Evolutionary conservation across 2,797 vertebrate genomes (phyloP).

Genomic region (Borostomias antarcticus): DNA sequence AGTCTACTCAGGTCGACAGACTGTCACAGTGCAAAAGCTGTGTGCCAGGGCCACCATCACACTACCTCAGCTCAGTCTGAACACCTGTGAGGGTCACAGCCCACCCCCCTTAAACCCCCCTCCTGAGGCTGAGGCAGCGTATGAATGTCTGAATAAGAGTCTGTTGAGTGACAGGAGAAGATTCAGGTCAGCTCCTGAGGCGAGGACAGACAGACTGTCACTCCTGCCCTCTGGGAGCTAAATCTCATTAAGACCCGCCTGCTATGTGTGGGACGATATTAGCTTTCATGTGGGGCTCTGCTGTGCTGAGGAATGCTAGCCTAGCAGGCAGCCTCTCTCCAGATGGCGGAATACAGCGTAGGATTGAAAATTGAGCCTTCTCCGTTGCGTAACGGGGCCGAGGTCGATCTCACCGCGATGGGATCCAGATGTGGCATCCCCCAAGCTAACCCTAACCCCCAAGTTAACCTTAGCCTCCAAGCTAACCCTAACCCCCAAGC

Average conservation of each 20-base stretch:
- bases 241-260: slow-evolving; percentile 34
- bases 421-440: slow-evolving; percentile 76
- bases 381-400: slow-evolving; percentile 57
- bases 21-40: background rate
- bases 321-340: slow-evolving; percentile 20
- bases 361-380: slow-evolving; percentile 59
- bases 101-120: too few species aligned
- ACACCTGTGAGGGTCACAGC: too few species aligned
- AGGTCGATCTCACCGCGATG: slow-evolving; percentile 45
- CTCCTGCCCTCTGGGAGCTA: slow-evolving; percentile 5
- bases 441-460: too few species aligned
- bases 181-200: background rate
- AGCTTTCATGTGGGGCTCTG: slow-evolving; percentile 15
- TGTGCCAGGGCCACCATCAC: background rate
- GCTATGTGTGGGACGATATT: slow-evolving; percentile 17
- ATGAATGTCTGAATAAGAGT: background rate
- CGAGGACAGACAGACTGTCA: background rate
- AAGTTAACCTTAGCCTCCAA: too few species aligned
- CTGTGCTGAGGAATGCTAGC: slow-evolving; percentile 45
- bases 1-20: too few species aligned
- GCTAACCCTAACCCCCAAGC: too few species aligned
- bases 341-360: slow-evolving; percentile 44
- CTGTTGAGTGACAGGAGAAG: background rate
- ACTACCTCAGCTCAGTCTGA: background rate
- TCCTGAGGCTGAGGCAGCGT: background rate